Conservation (phyloP, 92 coral and sea anemone genomes). For the Meandrina meandrites region DNA sequence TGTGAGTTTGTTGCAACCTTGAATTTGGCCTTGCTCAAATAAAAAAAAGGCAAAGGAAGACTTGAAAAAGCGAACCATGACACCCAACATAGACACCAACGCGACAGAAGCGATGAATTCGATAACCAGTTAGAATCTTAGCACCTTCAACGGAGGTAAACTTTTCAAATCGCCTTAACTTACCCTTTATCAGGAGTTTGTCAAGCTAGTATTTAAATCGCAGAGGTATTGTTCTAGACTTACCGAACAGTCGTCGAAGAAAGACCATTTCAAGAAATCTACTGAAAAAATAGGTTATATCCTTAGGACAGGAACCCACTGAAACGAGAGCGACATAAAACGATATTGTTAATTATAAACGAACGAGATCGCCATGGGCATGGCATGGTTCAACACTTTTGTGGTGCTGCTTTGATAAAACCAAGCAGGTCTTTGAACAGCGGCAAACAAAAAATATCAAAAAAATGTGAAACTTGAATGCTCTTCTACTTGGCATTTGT, state of each 20-base stretch:
- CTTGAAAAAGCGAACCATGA: not conserved
- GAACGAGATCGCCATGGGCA: slow-evolving; percentile 10
- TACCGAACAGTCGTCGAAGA: not conserved
- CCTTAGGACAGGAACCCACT: not conserved
- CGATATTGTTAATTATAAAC: slow-evolving; percentile 27
- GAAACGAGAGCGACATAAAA: not conserved
- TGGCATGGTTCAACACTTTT: slow-evolving; percentile 28
- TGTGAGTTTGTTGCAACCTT: not conserved
- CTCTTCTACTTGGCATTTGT: not conserved
- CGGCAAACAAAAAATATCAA: slow-evolving; percentile 45
- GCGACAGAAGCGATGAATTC: not conserved
- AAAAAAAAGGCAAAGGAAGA: not conserved
- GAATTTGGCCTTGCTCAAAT: not conserved
- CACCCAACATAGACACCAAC: not conserved
- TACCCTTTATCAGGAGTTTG: slow-evolving; percentile 16
- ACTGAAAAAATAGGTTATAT: not conserved
- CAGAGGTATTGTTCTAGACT: not conserved
- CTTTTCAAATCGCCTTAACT: not conserved
- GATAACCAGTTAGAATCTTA: not conserved
- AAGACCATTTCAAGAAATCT: not conserved
- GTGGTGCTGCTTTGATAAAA: slow-evolving; percentile 21
- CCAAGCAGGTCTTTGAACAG: slow-evolving; percentile 47
- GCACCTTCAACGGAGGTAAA: slow-evolving; percentile 12
- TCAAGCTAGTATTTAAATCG: not conserved
- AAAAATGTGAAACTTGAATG: not conserved